Evolutionary conservation across 2,113 vertebrate species (phyloP), one percentile per base, ranked within the genome.

Genomic region (Labrus mixtus): DNA sequence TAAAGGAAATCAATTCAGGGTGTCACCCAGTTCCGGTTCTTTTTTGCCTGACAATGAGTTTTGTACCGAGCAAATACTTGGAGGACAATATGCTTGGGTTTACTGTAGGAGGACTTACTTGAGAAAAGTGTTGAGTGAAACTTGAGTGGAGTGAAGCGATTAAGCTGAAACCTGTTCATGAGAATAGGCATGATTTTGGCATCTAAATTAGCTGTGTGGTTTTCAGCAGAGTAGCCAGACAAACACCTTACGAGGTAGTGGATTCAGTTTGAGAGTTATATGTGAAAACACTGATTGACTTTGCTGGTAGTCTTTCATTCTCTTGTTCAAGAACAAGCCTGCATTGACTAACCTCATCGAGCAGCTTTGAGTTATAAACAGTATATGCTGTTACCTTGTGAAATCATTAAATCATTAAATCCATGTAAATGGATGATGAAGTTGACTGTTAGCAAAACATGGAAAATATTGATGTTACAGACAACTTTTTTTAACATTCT

Each of bases 1-100:
- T 76, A 73, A 79, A 55, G 73, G n/a, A 79, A 81, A 80, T 81
- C 54, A 0, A 79, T 83, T 39, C 6, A 17, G 3, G 29, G 15
- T 72, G 41, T 51, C 45, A 72, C 39, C 58, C 29, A 54, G 41
- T 45, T 81, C 46, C 56, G 68, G 25, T 2, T 25, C 25, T 25
- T 50, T 68, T 62, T 51, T 3, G 10, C 41, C 3, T 63, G 36
- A 62, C 54, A 66, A 59, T 53, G 23, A 65, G 16, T 57, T 69
- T 64, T 36, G 46, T 23, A 51, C 22, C 20, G 61, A 19, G 12
- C 48, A 61, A 64, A 73, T n/a, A 20, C 9, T 5, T 20, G 3
- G 50, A 45, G 20, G 23, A 69, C 7, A 7, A 19, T 3, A 56
- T 73, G 29, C 29, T 66, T 39, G 45, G 25, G 45, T 43, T 17